Percentiles rank a stretch among this genome's conserved stretches.
phyloP scores from a whole-genome alignment of 2,888 invertebrate genomes.

The Campaea margaritaria region DNA sequence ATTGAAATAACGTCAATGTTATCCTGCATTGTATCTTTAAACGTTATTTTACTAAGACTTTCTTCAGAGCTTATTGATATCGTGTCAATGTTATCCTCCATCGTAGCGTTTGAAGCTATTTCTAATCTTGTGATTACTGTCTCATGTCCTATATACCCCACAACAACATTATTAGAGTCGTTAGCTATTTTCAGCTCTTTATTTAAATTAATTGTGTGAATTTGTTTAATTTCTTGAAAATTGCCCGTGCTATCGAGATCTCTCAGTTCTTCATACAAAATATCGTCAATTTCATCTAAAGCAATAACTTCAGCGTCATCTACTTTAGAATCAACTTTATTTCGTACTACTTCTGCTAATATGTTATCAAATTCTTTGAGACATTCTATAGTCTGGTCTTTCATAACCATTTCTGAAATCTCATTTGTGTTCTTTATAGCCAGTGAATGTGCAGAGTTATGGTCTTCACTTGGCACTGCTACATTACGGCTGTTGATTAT shows the following conservation, averaged over 20 bases:
- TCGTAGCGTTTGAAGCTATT: conserved; percentile 1
- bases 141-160: background rate
- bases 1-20: conserved; percentile 26
- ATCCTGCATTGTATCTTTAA: no score
- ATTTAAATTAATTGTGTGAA: background rate
- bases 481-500: no score
- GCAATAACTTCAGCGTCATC: conserved; percentile 3
- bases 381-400: conserved; percentile 6
- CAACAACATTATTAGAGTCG: background rate
- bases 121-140: background rate
- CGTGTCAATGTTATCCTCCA: conserved; percentile 1
- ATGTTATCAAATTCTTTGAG: conserved; percentile 33
- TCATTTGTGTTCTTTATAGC: background rate
- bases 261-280: background rate
- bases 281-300: conserved; percentile 33
- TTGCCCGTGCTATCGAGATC: conserved; percentile 1
- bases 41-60: no score
- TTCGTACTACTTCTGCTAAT: conserved; percentile 21
- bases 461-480: background rate
- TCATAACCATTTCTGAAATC: background rate
- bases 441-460: background rate
- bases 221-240: conserved; percentile 20
- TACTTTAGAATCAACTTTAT: background rate
- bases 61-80: conserved; percentile 34
- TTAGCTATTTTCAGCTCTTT: background rate